phyloP scores from a whole-genome alignment of 1,140 invertebrate species.

The Hyles euphorbiae region DNA sequence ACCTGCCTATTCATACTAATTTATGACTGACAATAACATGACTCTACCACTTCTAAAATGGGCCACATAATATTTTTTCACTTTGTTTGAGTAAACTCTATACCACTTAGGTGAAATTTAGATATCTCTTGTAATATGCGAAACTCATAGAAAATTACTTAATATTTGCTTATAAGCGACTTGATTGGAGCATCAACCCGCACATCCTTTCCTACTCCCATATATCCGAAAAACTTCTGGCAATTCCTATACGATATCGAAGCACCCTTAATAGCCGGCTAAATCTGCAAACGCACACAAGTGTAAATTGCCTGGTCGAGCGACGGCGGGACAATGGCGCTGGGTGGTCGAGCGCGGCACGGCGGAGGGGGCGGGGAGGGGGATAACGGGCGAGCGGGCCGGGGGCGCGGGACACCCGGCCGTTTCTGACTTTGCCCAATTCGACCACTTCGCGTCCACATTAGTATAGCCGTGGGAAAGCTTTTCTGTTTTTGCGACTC shows the following conservation, averaged over 20 bases:
- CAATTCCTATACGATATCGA: neutral
- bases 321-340: slow-evolving; percentile 37
- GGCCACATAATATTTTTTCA: too few species aligned
- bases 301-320: slow-evolving; percentile 29
- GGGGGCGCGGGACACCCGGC: slow-evolving; percentile 11
- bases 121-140: too few species aligned
- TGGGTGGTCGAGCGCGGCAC: slow-evolving; percentile 39
- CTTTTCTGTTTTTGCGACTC: too few species aligned
- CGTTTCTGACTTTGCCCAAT: slow-evolving; percentile 40
- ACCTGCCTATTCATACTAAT: too few species aligned
- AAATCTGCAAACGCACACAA: slow-evolving; percentile 18
- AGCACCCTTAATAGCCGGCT: neutral
- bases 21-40: too few species aligned
- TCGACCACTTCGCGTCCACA: slow-evolving; percentile 37
- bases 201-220: too few species aligned
- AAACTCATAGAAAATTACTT: too few species aligned
- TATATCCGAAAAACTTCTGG: neutral
- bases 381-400: neutral
- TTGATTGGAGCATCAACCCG: too few species aligned
- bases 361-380: neutral
- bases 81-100: too few species aligned
- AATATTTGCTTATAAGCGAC: too few species aligned
- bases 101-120: too few species aligned
- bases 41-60: too few species aligned
- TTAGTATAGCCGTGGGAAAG: slow-evolving; percentile 21